A percentile compares a stretch with the other conserved stretches of the same genome.
Evolutionary conservation across 2,113 vertebrate species (phyloP).

Genomic region (Vanacampus margaritifer): DNA sequence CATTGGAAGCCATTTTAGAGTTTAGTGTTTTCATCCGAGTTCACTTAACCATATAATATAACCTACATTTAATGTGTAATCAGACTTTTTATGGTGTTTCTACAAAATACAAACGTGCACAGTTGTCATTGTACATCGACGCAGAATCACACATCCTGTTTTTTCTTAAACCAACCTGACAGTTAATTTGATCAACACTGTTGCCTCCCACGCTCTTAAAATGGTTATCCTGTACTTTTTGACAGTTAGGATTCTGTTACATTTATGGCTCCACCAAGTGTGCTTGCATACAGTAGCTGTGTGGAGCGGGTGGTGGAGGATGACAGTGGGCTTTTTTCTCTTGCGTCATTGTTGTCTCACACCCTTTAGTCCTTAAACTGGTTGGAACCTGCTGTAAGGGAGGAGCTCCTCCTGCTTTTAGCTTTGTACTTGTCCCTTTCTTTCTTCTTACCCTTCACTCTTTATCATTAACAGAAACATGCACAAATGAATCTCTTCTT

Average conservation of each 20-base stretch:
- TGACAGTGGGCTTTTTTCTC: conserved; percentile 60
- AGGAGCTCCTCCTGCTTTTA: conserved; percentile 54
- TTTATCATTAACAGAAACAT: conserved; percentile 37
- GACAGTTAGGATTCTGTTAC: conserved; percentile 13
- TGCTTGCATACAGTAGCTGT: conserved; percentile 15
- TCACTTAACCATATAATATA: too few species aligned
- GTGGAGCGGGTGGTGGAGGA: conserved; percentile 45
- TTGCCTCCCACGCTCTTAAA: background rate
- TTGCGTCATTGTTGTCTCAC: conserved; percentile 70
- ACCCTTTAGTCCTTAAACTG: conserved; percentile 72
- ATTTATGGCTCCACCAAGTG: conserved; percentile 19
- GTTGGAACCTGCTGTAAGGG: conserved; percentile 74
- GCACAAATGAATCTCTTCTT: background rate
- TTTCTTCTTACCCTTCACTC: conserved; percentile 34
- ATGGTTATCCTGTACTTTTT: background rate
- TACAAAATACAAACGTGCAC: too few species aligned
- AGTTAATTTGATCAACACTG: background rate
- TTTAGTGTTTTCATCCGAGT: too few species aligned
- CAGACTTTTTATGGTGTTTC: too few species aligned
- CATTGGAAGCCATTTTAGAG: too few species aligned
- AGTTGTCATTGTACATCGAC: too few species aligned
- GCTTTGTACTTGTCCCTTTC: conserved; percentile 46
- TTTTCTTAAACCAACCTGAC: background rate
- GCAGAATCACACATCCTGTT: background rate
- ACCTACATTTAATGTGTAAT: too few species aligned